Conservation (phyloP, 2,888 invertebrate species). For the Chrysina gloriosa region DNA sequence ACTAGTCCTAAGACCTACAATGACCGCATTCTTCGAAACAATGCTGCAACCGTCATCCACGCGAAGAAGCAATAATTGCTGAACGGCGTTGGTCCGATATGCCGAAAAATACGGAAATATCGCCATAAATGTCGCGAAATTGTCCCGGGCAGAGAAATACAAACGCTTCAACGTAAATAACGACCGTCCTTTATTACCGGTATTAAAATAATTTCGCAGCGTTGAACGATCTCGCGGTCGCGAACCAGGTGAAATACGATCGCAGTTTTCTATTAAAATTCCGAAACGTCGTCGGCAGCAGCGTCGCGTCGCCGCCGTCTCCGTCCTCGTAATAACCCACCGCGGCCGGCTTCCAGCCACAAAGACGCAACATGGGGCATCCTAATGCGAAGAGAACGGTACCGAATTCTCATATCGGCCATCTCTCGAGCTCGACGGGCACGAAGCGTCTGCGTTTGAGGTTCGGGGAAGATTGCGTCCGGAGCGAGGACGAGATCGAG, state of each 20-base stretch:
- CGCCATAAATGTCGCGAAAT: slow-evolving; percentile 10
- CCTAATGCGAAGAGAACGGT: slow-evolving; percentile 27
- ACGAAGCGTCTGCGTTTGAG: neutral
- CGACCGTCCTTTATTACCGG: slow-evolving; percentile 58
- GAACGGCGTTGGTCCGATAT: neutral
- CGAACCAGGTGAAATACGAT: slow-evolving; percentile 59
- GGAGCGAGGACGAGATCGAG: too few relatives aligned
- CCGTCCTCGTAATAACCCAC: slow-evolving; percentile 53
- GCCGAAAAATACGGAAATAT: slow-evolving; percentile 6
- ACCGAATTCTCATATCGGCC: neutral
- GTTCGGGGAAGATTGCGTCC: neutral
- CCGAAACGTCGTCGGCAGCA: slow-evolving; percentile 52
- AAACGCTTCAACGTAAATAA: slow-evolving; percentile 56
- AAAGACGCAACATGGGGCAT: slow-evolving; percentile 48
- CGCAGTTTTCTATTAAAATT: slow-evolving; percentile 61
- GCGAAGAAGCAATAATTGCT: slow-evolving; percentile 7
- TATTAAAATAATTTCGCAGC: slow-evolving; percentile 61
- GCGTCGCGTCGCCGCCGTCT: slow-evolving; percentile 32
- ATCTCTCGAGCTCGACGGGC: neutral
- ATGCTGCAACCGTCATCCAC: too few relatives aligned
- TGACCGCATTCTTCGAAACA: too few relatives aligned
- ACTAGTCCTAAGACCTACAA: too few relatives aligned
- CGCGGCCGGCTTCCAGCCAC: slow-evolving; percentile 48
- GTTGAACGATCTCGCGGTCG: slow-evolving; percentile 52
- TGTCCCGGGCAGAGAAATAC: slow-evolving; percentile 49